Evolutionary conservation across 2,888 invertebrate species (phyloP), one percentile per base, ranked within the genome.

Genomic region (Calephelis perditalis): DNA sequence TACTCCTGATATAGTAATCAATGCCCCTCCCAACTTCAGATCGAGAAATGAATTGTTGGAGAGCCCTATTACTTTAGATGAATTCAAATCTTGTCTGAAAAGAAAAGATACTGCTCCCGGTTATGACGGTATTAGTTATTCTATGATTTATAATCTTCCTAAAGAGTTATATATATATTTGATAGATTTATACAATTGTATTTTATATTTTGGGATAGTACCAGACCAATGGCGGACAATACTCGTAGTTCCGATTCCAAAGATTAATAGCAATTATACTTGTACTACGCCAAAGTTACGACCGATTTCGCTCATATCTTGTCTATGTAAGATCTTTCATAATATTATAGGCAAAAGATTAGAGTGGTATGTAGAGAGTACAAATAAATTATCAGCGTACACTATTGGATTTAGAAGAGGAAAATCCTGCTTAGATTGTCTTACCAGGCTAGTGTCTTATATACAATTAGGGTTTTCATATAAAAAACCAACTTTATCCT

Each of bases 321-420:
- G 15, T 15, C 15, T 15, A 15, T 15, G 15, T 15, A 15, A 15
- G 15, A 15, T 15, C 15, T 15, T 70, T 55, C 67, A 70, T 15
- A 49, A 59, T 1, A 68, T 70, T 44, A 7, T 68, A 11, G 61
- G 59, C 37, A 65, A 63, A 45, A 57, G 64, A 12, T 59, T 68
- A 58, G 67, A 69, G 49, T 70, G 68, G 68, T 65, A 56, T 46
- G 57, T 66, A 11, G 68, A 70, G 56, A 63, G 59, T 46, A 26
- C 62, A 11, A 44, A 5, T 7, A 15, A 49, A 10, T 63, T 67
- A 47, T 58, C 65, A 1, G 60, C 60, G 9, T 12, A 59, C 2
- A 62, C 62, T 37, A 26, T 60, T 10, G 68, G 68, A 0, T 69
- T 69, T 59, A 59, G 69, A 12, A 64, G 59, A 60, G 35, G 58